Evolutionary conservation across 2,113 vertebrate genomes (phyloP).

Genomic region (Chaetodon trifascialis): DNA sequence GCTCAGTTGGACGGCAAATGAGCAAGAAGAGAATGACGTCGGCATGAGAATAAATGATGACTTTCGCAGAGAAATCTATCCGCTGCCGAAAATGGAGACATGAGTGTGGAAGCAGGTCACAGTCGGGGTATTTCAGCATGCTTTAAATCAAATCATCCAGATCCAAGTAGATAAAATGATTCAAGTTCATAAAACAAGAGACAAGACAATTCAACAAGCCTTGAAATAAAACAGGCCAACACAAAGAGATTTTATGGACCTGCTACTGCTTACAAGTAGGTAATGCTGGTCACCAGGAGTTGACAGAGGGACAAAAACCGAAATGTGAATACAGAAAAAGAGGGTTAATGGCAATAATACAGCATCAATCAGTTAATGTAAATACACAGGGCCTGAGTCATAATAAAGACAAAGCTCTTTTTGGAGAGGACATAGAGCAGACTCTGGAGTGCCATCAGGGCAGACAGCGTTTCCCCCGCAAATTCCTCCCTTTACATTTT

Average conservation of each 20-base stretch:
- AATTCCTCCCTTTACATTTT: slow-evolving; percentile 82
- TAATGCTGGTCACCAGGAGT: not conserved
- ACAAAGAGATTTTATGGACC: slow-evolving; percentile 6
- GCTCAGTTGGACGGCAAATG: slow-evolving; percentile 38
- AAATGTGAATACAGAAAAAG: slow-evolving; percentile 23
- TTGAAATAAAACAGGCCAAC: slow-evolving; percentile 26
- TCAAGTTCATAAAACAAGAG: slow-evolving; percentile 48
- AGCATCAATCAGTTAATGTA: slow-evolving; percentile 58
- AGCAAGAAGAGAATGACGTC: slow-evolving; percentile 54
- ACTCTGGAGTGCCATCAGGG: slow-evolving; percentile 76
- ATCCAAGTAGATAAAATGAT: slow-evolving; percentile 47
- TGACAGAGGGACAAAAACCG: not conserved
- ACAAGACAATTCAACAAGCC: slow-evolving; percentile 34
- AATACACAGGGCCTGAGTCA: slow-evolving; percentile 61
- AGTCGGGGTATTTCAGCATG: slow-evolving; percentile 53
- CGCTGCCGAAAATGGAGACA: slow-evolving; percentile 70
- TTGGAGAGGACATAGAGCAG: slow-evolving; percentile 71
- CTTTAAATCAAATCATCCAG: slow-evolving; percentile 68
- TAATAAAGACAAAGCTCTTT: slow-evolving; percentile 48
- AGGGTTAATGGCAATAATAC: slow-evolving; percentile 29
- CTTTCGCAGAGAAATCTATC: slow-evolving; percentile 70
- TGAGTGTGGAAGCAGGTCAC: slow-evolving; percentile 64
- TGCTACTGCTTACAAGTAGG: slow-evolving; percentile 22
- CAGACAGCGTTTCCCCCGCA: slow-evolving; percentile 77
- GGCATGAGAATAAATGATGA: slow-evolving; percentile 65